Base-by-base conservation (phyloP, 2,888 invertebrate species). In the Cantharis nigra region DNA sequence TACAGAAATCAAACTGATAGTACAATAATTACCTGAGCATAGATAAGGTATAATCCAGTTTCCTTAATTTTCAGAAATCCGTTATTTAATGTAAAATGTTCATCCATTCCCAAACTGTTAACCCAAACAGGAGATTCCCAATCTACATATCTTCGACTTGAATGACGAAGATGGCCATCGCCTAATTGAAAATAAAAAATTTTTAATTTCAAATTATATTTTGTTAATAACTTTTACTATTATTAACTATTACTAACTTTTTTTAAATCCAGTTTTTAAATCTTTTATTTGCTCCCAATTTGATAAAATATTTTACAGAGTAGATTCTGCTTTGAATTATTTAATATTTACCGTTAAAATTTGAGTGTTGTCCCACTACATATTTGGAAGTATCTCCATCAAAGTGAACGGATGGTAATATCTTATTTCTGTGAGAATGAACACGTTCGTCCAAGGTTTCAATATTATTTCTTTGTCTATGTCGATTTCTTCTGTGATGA, bases 31-130 rank as follows among this genome's bases (percentile, higher is more conserved):
- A 93, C 93, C 91, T 94, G 94, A 0, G 94, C 94, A 85, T 96
- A 96, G 69, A 95, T 91, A 74, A 94, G 91, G 87, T 95, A 96
- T 16, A 96, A 89, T 28, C 96, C 96, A 0, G 92, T 87, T 81
- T 94, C 93, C 81, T 91, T 92, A 0, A 95, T 91, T 11, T 92
- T 92, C 0, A 95, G 87, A 71, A 91, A 90, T 0, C 95, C 95
- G 78, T 91, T 91, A 64, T 81, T 70, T 1, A 93, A 89, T 67
- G 89, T 89, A 76, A 94, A 94, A 79, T 92, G 90, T 18, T 91
- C 89, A 72, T 91, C 91, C 90, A 92, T 91, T 0, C 91, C 92
- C 1, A 92, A 89, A 74, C 91, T 89, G 49, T 88, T 83, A 63
- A 93, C 92, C 94, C 93, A 94, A 16, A 90, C 87, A 9, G 91